Base-by-base conservation (phyloP, 1,140 invertebrate species). In the Zaprionus inermis region DNA sequence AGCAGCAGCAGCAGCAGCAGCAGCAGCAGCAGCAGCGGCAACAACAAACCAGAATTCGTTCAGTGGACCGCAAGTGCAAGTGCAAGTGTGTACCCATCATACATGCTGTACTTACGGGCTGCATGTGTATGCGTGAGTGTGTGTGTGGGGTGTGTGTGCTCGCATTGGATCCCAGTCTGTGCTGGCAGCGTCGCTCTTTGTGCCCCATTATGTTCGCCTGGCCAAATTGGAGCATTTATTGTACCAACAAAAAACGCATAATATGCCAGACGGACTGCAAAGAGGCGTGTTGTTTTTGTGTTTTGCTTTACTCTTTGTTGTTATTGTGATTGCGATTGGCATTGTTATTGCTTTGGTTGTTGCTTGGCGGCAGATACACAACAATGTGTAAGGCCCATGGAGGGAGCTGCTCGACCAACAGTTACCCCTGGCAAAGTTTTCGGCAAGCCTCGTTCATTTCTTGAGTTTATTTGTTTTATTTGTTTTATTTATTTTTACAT, bases 191-290 rank as follows among this genome's bases (percentile, higher is more conserved):
- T 70, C 59, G 52, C 55, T 49, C 44, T 75, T 66, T 76, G 68
- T 56, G 65, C 52, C 38, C 68, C 72, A 76, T 82, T 72, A 79
- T 88, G 83, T 55, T 88, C 84, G 83, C 83, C 83, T 88, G 83
- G 78, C 83, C 72, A 60, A 88, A 88, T 80, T 88, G 83, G 83
- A 88, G 84, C 83, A 88, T 78, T 86, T 86, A 82, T 88, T 88
- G 83, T 88, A 88, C 74, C 70, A 77, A 77, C 83, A 88, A 88
- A 86, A 88, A 88, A 82, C 81, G 79, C 76, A 83, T 72, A 66
- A 80, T 65, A 49, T 32, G 44, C 63, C 69, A 77, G 70, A 77
- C 70, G 56, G 56, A 77, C 67, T 54, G 55, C 49, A 61, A 57
- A 61, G 54, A 57, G 32, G 24, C 58, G 54, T n/a, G 52, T 56